phyloP scores from a whole-genome alignment of 2,797 vertebrate species.

The Apogon hyalosoma region DNA sequence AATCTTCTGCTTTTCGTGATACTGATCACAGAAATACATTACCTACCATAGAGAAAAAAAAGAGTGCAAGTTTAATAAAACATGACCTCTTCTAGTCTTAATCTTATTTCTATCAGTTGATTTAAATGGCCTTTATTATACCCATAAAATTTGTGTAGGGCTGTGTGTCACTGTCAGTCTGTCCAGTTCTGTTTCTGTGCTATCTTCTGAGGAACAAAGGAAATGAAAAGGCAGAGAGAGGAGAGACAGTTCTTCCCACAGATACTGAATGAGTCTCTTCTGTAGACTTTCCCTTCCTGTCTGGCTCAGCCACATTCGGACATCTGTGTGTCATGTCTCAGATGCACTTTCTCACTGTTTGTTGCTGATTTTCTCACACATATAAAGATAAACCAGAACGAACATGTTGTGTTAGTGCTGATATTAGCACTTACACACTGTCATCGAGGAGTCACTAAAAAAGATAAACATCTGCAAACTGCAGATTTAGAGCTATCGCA shows the following conservation, averaged over 20 bases:
- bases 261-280: constrained; percentile 20
- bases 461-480: too few species aligned
- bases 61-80: constrained; percentile 19
- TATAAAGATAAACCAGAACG: neutral
- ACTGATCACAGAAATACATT: neutral
- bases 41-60: constrained; percentile 13
- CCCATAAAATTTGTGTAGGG: neutral
- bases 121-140: constrained; percentile 3
- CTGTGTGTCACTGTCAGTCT: neutral
- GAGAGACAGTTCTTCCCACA: constrained; percentile 10
- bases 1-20: constrained; percentile 6
- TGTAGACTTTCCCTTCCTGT: constrained; percentile 54
- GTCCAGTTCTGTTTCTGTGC: neutral
- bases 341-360: constrained; percentile 9
- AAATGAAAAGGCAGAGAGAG: constrained; percentile 36
- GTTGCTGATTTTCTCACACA: constrained; percentile 9
- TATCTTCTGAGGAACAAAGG: constrained; percentile 23
- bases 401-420: neutral
- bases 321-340: constrained; percentile 40
- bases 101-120: constrained; percentile 13
- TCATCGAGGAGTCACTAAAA: neutral
- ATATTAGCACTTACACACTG: neutral
- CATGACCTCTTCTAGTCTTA: constrained; percentile 10
- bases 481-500: too few species aligned
- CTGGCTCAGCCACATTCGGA: constrained; percentile 23